phyloP scores from a whole-genome alignment of 2,113 vertebrate species.

The Hippocampus abdominalis region DNA sequence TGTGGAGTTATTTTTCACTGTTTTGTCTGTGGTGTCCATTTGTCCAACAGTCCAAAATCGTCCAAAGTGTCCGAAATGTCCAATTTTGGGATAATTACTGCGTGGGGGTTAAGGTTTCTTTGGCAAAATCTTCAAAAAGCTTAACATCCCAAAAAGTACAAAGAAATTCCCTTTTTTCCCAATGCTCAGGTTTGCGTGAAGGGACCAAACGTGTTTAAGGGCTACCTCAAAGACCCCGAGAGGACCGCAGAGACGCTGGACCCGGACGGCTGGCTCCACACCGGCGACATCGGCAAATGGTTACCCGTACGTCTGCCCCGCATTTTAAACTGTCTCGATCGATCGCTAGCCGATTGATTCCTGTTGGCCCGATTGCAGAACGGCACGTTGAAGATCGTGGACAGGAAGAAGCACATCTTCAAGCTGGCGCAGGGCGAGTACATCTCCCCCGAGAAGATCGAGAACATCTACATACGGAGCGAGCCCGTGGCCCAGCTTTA shows the following conservation, averaged over 20 bases:
- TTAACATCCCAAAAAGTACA: background rate
- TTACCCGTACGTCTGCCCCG: constrained; percentile 76
- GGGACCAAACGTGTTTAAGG: constrained; percentile 96
- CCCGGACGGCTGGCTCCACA: constrained; percentile 90
- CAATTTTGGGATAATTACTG: no score
- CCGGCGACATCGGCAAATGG: constrained; percentile 95
- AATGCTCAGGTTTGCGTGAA: constrained; percentile 90
- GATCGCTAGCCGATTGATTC: background rate
- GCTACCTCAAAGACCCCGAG: constrained; percentile 92
- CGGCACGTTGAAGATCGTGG: constrained; percentile 94
- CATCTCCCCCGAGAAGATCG: constrained; percentile 96
- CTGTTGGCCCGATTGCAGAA: constrained; percentile 68
- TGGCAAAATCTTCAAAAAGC: background rate
- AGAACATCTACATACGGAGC: constrained; percentile 95
- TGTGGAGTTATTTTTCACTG: no score
- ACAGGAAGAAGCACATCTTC: constrained; percentile 98
- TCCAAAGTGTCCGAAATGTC: no score
- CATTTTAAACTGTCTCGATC: no score
- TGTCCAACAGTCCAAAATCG: no score
- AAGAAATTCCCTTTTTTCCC: background rate
- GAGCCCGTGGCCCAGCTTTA: constrained; percentile 91
- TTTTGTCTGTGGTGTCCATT: no score
- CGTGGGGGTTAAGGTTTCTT: no score
- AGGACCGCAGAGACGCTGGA: constrained; percentile 88
- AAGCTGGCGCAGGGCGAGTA: constrained; percentile 98